These are phyloP conservation scores for Leucophenga montana DNA, from an alignment of 2,888 invertebrate genomes.

Conservation along the genomic window DNA sequence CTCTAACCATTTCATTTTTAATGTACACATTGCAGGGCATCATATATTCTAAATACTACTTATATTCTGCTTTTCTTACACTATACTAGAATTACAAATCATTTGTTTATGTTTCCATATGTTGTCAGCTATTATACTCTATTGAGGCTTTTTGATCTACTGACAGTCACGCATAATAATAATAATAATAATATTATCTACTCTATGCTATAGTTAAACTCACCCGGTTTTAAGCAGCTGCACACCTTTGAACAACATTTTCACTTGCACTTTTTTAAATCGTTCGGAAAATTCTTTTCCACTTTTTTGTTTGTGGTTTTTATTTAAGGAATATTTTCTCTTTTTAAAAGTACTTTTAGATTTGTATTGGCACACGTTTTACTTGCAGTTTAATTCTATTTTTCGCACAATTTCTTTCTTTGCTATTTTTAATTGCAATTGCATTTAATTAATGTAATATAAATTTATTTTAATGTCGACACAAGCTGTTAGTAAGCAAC, in stretches of 20 bases:
- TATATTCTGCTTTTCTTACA: no score
- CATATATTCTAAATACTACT: no score
- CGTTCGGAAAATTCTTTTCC: conserved; percentile 45
- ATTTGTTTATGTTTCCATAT: no score
- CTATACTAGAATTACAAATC: no score
- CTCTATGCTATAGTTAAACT: conserved; percentile 33
- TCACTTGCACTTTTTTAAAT: conserved; percentile 19
- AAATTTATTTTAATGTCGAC: conserved; percentile 2
- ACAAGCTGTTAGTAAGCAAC: conserved; percentile 11
- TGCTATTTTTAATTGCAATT: conserved; percentile 7
- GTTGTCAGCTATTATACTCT: no score
- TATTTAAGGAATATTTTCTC: conserved; percentile 8
- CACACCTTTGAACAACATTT: conserved; percentile 59
- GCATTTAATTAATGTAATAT: not conserved
- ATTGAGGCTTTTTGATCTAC: no score
- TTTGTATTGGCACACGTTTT: conserved; percentile 27
- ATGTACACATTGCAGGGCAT: no score
- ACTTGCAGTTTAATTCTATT: conserved; percentile 23
- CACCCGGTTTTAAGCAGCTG: conserved; percentile 58
- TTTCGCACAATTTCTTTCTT: not conserved
- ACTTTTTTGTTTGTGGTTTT: conserved; percentile 43
- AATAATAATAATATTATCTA: not conserved
- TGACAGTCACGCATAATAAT: no score
- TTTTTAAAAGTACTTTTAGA: conserved; percentile 30
- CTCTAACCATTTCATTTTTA: no score